A percentile compares a stretch with the other conserved stretches of the same genome.
phyloP scores from a whole-genome alignment of 1,140 invertebrate genomes.

The Ceratoteleas bidentatus region DNA sequence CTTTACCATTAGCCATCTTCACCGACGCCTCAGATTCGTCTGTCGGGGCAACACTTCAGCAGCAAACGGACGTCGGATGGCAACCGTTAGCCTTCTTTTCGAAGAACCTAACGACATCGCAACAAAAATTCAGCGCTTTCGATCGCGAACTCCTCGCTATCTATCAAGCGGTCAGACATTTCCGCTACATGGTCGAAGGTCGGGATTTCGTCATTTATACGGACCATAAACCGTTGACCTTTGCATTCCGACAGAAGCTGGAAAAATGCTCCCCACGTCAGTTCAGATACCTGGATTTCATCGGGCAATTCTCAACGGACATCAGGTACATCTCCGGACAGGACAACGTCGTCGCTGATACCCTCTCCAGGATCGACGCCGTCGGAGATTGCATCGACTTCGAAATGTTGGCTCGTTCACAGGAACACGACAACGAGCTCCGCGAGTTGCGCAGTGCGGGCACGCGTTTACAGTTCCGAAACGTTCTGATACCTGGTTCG shows the following conservation, averaged over 20 bases:
- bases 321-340: constrained; percentile 71
- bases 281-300: constrained; percentile 71
- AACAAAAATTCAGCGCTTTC: constrained; percentile 13
- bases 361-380: constrained; percentile 62
- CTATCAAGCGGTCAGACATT: constrained; percentile 13
- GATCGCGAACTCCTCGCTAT: constrained; percentile 18
- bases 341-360: constrained; percentile 71
- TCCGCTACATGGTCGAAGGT: constrained; percentile 14
- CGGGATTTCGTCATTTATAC: constrained; percentile 8
- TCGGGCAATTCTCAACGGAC: constrained; percentile 75
- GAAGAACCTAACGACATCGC: background rate
- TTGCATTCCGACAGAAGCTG: constrained; percentile 18
- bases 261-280: constrained; percentile 44
- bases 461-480: background rate
- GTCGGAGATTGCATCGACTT: background rate
- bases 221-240: constrained; percentile 17
- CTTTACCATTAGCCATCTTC: too few species aligned
- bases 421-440: constrained; percentile 11
- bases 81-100: constrained; percentile 18
- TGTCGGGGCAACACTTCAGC: constrained; percentile 4
- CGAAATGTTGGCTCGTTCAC: constrained; percentile 12
- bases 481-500: constrained; percentile 11
- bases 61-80: background rate
- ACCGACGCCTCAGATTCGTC: too few species aligned
- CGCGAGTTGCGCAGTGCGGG: background rate